These are phyloP conservation scores for Hyla sarda DNA, from an alignment of 2,113 vertebrate genomes.

Conservation along the genomic window DNA sequence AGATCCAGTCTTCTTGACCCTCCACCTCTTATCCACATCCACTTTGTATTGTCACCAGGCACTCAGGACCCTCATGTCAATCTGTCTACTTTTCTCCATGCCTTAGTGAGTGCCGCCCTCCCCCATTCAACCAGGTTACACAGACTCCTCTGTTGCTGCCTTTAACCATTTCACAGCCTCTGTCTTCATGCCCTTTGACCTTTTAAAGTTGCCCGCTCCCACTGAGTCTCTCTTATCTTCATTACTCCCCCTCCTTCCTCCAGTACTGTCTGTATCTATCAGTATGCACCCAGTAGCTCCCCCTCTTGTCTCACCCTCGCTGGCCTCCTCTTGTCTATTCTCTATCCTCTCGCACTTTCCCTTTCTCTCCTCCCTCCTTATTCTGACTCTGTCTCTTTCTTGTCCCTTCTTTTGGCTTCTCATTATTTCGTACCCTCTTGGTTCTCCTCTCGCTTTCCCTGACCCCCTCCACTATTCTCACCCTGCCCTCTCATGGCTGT, in stretches of 20 bases:
- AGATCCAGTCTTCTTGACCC: too few species aligned
- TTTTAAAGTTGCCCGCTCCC: background rate
- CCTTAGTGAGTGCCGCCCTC: background rate
- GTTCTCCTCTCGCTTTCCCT: background rate
- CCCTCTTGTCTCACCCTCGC: conserved; percentile 29
- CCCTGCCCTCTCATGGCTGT: background rate
- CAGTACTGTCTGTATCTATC: background rate
- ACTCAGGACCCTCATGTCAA: background rate
- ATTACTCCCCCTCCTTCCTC: background rate
- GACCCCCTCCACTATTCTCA: background rate
- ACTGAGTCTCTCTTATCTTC: background rate
- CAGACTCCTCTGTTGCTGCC: background rate
- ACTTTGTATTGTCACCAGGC: background rate
- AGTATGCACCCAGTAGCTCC: background rate
- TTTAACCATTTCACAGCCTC: background rate
- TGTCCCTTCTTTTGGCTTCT: background rate
- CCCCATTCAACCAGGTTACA: background rate
- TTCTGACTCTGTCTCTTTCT: too few species aligned
- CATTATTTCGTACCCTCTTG: background rate
- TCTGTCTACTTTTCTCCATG: background rate
- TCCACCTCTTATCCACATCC: background rate
- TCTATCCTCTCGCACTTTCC: background rate
- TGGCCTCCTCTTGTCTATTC: conserved; percentile 16
- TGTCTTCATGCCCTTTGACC: background rate
- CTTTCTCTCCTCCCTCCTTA: too few species aligned